Evolutionary conservation across 2,113 vertebrate species (phyloP).

Genomic region (Acanthochromis polyacanthus): DNA sequence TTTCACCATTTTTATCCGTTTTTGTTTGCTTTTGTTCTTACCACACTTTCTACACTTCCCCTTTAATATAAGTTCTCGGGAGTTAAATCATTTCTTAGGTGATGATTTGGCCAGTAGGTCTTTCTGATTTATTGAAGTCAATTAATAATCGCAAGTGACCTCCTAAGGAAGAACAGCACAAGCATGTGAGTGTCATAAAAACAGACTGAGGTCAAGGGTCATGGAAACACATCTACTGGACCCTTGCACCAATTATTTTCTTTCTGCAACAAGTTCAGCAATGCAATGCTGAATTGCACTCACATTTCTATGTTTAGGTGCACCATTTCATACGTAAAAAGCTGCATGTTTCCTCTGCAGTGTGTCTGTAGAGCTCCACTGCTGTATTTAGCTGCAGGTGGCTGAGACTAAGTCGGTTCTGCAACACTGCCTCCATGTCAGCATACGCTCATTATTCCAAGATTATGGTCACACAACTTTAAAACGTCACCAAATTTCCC

Average conservation of each 20-base stretch:
- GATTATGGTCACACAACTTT: conserved; percentile 78
- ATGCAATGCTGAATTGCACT: not conserved
- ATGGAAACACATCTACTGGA: no score
- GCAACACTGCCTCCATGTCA: conserved; percentile 69
- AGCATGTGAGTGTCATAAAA: conserved; percentile 52
- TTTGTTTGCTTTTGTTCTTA: not conserved
- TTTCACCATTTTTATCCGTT: not conserved
- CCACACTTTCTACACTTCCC: not conserved
- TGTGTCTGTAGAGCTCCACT: conserved; percentile 17
- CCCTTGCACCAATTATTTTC: conserved; percentile 14
- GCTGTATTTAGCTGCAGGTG: conserved; percentile 33
- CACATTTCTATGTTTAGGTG: not conserved
- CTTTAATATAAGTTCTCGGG: not conserved
- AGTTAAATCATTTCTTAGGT: not conserved
- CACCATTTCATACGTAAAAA: not conserved
- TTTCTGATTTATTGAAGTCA: not conserved
- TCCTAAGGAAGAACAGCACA: conserved; percentile 12
- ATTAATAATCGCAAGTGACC: not conserved
- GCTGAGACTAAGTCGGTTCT: conserved; percentile 63
- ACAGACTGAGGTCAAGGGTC: conserved; percentile 57
- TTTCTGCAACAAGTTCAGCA: conserved; percentile 13
- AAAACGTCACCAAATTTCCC: conserved; percentile 65
- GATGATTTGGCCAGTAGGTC: not conserved
- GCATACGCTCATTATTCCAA: conserved; percentile 74
- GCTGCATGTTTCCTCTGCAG: conserved; percentile 19